These are phyloP conservation scores for Hydrozoanthus tunicans DNA, from an alignment of 64 coral and sea anemone species.

Conservation along the genomic window DNA sequence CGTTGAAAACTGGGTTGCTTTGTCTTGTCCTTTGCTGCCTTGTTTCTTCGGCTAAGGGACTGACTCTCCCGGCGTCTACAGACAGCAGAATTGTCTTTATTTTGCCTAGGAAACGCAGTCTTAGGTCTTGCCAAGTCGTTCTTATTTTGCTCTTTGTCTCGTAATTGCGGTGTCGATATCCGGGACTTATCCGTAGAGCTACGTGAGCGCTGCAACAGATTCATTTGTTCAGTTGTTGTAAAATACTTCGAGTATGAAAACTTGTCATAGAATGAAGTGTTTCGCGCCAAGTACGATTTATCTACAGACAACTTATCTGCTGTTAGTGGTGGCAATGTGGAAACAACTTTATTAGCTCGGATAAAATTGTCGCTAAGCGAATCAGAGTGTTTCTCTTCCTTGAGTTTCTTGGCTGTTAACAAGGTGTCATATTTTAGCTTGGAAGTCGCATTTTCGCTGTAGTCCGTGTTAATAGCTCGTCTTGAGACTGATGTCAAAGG, in stretches of 20 bases:
- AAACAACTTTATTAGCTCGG: not conserved
- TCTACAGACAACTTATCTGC: not conserved
- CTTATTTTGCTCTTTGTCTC: not conserved
- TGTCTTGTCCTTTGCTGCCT: not conserved
- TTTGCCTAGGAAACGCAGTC: not conserved
- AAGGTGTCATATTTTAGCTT: slow-evolving; percentile 32
- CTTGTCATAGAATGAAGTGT: not conserved
- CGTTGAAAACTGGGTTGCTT: not conserved
- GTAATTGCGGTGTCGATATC: not conserved
- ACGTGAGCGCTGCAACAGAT: not conserved
- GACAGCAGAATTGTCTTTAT: not conserved
- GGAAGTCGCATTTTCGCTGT: not conserved
- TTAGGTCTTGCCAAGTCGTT: not conserved
- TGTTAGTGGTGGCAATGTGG: slow-evolving; percentile 31
- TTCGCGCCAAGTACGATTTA: not conserved
- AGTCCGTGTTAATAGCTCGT: not conserved
- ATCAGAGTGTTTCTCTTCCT: not conserved
- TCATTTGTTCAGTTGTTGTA: not conserved
- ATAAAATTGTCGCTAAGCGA: not conserved
- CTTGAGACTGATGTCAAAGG: slow-evolving; percentile 13
- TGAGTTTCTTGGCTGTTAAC: not conserved
- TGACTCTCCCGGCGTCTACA: not conserved
- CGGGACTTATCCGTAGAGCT: not conserved
- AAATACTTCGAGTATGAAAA: not conserved
- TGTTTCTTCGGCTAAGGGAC: not conserved